These are phyloP conservation scores for Drosophila murphyi DNA, from an alignment of 1,140 invertebrate species.

Conservation along the genomic window DNA sequence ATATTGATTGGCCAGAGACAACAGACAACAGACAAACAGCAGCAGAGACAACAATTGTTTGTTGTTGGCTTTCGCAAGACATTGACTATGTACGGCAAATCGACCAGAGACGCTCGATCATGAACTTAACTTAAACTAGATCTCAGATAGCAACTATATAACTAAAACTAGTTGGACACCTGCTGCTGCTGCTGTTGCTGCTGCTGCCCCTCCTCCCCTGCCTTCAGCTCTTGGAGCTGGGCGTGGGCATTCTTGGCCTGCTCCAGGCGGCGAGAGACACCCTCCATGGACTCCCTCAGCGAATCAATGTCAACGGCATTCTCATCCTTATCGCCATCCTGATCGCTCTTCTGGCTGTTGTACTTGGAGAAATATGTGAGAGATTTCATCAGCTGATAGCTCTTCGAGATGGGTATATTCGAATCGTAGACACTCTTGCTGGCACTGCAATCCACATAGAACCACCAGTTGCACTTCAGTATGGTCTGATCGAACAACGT, in stretches of 20 bases:
- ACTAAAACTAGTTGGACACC: slow-evolving; percentile 61
- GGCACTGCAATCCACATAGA: slow-evolving; percentile 94
- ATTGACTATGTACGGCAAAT: slow-evolving; percentile 74
- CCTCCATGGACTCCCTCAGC: slow-evolving; percentile 75
- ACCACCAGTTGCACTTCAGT: slow-evolving; percentile 96
- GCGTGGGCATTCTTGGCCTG: slow-evolving; percentile 58
- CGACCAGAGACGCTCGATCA: slow-evolving; percentile 77
- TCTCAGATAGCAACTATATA: slow-evolving; percentile 70
- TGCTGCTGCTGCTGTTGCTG: slow-evolving; percentile 56
- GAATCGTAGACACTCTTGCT: slow-evolving; percentile 92
- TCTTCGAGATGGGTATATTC: slow-evolving; percentile 95
- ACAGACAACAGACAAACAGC: slow-evolving; percentile 41
- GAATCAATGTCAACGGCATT: slow-evolving; percentile 72
- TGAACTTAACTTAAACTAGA: slow-evolving; percentile 69
- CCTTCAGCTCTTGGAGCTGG: slow-evolving; percentile 30
- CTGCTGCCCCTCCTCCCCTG: slow-evolving; percentile 29
- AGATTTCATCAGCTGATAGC: slow-evolving; percentile 95
- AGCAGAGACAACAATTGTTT: no score
- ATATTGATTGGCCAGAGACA: slow-evolving; percentile 52
- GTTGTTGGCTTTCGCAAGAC: slow-evolving; percentile 57
- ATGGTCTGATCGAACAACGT: slow-evolving; percentile 95
- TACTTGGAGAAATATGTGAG: slow-evolving; percentile 92
- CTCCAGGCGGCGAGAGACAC: slow-evolving; percentile 63
- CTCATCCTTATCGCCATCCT: slow-evolving; percentile 66
- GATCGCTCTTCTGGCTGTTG: slow-evolving; percentile 84